A percentile compares a stretch with the other conserved stretches of the same genome.
phyloP scores from a whole-genome alignment of 2,113 vertebrate species.

The Otocyon megalotis region DNA sequence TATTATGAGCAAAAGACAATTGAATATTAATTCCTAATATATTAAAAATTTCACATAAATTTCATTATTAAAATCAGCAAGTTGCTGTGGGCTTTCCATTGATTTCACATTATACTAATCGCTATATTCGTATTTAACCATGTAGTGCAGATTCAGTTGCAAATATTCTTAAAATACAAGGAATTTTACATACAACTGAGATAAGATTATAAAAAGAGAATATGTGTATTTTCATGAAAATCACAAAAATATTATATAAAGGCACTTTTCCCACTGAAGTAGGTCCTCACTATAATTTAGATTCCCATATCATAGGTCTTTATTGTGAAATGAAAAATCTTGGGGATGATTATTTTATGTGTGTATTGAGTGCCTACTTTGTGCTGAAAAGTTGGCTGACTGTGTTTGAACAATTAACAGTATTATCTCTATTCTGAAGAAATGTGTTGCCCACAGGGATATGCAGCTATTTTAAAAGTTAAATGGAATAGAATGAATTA shows the following conservation, averaged over 20 bases:
- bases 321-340: background rate
- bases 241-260: background rate
- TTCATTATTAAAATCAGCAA: background rate
- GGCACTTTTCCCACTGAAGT: background rate
- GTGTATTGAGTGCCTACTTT: background rate
- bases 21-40: slow-evolving; percentile 36
- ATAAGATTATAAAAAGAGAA: background rate
- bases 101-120: background rate
- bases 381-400: background rate
- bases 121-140: background rate
- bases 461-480: background rate
- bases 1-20: background rate
- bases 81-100: background rate
- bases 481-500: background rate
- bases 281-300: background rate
- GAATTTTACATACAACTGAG: background rate
- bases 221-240: background rate
- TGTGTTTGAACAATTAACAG: background rate
- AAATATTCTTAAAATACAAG: slow-evolving; percentile 43
- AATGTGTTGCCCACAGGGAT: background rate
- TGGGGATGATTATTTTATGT: background rate
- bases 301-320: background rate
- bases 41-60: background rate
- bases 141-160: background rate
- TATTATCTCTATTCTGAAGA: background rate